phyloP scores from a whole-genome alignment of 2,797 vertebrate genomes.

The Scarus forsteni region DNA sequence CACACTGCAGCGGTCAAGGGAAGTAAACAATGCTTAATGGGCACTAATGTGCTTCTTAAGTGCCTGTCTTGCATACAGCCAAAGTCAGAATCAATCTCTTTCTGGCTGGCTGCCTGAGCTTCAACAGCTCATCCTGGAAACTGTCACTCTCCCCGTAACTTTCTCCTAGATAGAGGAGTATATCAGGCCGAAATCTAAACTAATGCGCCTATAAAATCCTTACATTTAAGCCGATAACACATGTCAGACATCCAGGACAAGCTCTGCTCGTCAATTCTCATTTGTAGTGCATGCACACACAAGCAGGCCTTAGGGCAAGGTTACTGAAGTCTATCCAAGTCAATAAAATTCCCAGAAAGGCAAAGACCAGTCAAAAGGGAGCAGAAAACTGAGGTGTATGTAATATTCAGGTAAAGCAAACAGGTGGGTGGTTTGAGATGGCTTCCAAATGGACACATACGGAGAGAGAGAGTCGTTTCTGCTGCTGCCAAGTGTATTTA shows the following conservation, averaged over 20 bases:
- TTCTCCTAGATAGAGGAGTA: conserved; percentile 14
- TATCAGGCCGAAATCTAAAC: not conserved
- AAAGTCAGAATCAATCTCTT: conserved; percentile 75
- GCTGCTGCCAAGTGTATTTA: conserved; percentile 74
- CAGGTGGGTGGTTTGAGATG: conserved; percentile 57
- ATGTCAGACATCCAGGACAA: conserved; percentile 51
- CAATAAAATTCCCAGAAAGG: conserved; percentile 41
- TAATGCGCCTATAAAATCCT: conserved; percentile 25
- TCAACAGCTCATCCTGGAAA: conserved; percentile 57
- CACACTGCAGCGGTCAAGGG: conserved; percentile 56
- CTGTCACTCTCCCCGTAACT: conserved; percentile 11
- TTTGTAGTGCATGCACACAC: conserved; percentile 46
- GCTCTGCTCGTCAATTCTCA: conserved; percentile 60
- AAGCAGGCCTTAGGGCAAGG: conserved; percentile 40
- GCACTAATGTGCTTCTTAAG: conserved; percentile 80
- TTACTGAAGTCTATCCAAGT: conserved; percentile 50
- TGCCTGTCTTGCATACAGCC: conserved; percentile 73
- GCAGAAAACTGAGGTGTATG: not conserved
- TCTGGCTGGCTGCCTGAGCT: conserved; percentile 57
- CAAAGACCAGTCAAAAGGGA: conserved; percentile 29
- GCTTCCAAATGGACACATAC: conserved; percentile 33
- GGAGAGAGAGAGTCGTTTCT: conserved; percentile 34
- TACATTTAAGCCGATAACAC: conserved; percentile 39
- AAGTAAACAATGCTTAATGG: conserved; percentile 82
- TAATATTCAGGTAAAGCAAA: conserved; percentile 42